Base-by-base conservation (phyloP, 1,140 invertebrate species). In the Penaeus vannamei region DNA sequence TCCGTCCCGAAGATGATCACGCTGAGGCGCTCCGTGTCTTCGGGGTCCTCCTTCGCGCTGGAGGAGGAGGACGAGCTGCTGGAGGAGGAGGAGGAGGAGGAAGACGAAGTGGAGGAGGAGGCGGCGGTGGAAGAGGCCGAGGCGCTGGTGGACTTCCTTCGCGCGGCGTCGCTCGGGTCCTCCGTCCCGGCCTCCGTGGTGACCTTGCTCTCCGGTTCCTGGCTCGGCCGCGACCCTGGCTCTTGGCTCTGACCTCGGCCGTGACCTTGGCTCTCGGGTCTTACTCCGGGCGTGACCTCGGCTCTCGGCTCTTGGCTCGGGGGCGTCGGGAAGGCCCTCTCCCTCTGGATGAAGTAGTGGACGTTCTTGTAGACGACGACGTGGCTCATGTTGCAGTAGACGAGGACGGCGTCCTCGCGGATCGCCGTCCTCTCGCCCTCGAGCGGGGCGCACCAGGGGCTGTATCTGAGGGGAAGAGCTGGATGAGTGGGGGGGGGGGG, bases 1-100 rank as follows among this genome's bases (percentile, higher is more conserved):
- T 98, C 97, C 23, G 98, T 94, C 0, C 97, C 97, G n/a, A 98
- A 92, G 20, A 98, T 93, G 36, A 98, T 93, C 0, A 98, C 94
- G 91, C 95, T 96, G 19, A 94, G 92, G 17, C 83, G 84, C 69
- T 90, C 89, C 1, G 83, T 76, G 32, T 91, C 90, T 19, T 79
- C 17, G 17, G 26, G 22, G 14, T 76, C 66, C 10, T n/a, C 17
- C 42, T 19, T 61, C 8, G 29, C n/a, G 17, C 26, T 19, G 26
- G 12, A 8, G 26, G 72, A 76, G 72, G 42, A 1, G 26, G n/a
- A 76, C 26, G 53, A 17, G 17, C 10, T 53, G 1, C 0, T 14
- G 53, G 53, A 14, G 10, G 53, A 53, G 53, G 7, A 14, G 53
- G 53, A 53, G 53, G 53, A 53, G 53, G 53, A 53, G 53, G 53